Evolutionary conservation across 2,888 invertebrate genomes (phyloP).

Genomic region (Lymantria monacha): DNA sequence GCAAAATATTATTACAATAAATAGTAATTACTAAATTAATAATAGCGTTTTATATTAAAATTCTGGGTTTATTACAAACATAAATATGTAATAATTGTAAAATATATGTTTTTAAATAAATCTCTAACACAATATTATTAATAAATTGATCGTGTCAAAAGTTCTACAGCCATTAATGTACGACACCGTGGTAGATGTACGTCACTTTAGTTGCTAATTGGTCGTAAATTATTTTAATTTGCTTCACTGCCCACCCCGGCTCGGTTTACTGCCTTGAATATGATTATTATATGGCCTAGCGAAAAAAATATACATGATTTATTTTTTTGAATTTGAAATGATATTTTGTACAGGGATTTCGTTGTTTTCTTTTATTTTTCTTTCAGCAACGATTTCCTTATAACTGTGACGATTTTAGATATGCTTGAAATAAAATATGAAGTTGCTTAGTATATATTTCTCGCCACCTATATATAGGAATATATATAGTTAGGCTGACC

Average conservation of each 20-base stretch:
- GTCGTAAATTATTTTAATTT: conserved; percentile 69
- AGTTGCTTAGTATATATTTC: neutral
- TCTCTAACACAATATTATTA: conserved; percentile 46
- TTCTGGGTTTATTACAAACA: conserved; percentile 24
- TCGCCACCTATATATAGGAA: too few species aligned
- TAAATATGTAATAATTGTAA: conserved; percentile 31
- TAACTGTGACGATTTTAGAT: neutral
- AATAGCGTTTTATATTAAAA: conserved; percentile 29
- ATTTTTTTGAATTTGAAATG: conserved; percentile 5
- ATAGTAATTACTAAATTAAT: conserved; percentile 31
- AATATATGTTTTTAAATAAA: conserved; percentile 39
- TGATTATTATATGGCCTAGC: conserved; percentile 46
- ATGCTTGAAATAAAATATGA: neutral
- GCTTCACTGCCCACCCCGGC: conserved; percentile 52
- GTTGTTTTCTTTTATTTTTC: conserved; percentile 2
- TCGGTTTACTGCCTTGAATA: conserved; percentile 44
- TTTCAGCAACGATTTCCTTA: conserved; percentile 5
- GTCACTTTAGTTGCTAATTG: conserved; percentile 56
- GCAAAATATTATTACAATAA: conserved; percentile 21
- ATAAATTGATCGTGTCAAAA: conserved; percentile 53
- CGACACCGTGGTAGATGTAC: conserved; percentile 48
- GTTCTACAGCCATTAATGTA: conserved; percentile 52
- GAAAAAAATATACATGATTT: conserved; percentile 42
- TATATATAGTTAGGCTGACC: too few species aligned
- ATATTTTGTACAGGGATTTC: neutral